Evolutionary conservation across 1,140 invertebrate species (phyloP).

Genomic region (Camponotus pennsylvanicus): DNA sequence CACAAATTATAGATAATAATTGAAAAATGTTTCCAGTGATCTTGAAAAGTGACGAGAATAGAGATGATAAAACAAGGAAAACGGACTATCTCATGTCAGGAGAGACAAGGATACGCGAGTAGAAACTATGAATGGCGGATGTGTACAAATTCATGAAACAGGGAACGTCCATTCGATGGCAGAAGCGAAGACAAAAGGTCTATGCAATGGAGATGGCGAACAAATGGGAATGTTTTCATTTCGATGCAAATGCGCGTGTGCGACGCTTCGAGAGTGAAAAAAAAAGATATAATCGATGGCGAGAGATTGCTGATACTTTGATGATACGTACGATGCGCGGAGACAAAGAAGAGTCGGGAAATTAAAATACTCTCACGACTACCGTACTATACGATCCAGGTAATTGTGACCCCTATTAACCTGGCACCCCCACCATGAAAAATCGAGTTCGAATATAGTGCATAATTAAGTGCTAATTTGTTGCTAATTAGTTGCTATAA

Average conservation of each 20-base stretch:
- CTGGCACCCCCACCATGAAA: no score
- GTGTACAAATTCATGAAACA: constrained; percentile 76
- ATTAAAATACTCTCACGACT: constrained; percentile 43
- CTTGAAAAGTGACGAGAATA: constrained; percentile 6
- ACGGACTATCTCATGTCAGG: neutral
- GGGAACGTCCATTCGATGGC: constrained; percentile 76
- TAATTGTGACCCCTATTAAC: no score
- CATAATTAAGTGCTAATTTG: no score
- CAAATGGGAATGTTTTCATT: constrained; percentile 80
- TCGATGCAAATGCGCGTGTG: constrained; percentile 77
- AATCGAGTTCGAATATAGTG: no score
- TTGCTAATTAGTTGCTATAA: no score
- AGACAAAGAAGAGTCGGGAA: constrained; percentile 32
- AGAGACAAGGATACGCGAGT: constrained; percentile 56
- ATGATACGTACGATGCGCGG: constrained; percentile 43
- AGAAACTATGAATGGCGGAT: constrained; percentile 68
- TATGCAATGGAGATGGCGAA: constrained; percentile 76
- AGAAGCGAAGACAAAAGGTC: constrained; percentile 69
- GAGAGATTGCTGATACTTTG: constrained; percentile 49
- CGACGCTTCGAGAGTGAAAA: constrained; percentile 39
- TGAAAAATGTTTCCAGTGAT: neutral
- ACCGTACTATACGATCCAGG: constrained; percentile 4
- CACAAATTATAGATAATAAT: neutral
- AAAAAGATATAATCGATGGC: constrained; percentile 48
- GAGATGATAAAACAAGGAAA: neutral